phyloP scores from a whole-genome alignment of 2,113 vertebrate species.

The Macquaria ambigua region DNA sequence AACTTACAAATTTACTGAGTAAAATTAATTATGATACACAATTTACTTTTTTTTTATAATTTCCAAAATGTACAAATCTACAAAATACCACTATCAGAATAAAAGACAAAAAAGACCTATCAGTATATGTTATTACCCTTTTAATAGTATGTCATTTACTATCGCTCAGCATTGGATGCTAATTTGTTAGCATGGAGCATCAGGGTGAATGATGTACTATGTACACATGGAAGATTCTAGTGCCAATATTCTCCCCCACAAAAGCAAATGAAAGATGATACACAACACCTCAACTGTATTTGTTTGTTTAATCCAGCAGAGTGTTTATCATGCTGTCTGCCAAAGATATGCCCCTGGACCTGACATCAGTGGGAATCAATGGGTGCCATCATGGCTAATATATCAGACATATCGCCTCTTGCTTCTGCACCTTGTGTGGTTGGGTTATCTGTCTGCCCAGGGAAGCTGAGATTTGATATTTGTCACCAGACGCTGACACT shows the following conservation, averaged over 20 bases:
- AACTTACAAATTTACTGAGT: not conserved
- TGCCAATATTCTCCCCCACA: constrained; percentile 29
- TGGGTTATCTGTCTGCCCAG: constrained; percentile 15
- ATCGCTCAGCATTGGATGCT: constrained; percentile 6
- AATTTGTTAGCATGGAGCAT: constrained; percentile 31
- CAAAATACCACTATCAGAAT: not conserved
- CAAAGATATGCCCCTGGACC: constrained; percentile 32
- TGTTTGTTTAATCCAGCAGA: constrained; percentile 48
- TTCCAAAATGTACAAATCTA: not conserved
- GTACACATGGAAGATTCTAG: constrained; percentile 23
- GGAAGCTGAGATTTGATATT: constrained; percentile 24
- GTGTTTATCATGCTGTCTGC: constrained; percentile 43
- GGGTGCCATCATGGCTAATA: constrained; percentile 13
- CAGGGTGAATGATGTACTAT: constrained; percentile 28
- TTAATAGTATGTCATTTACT: constrained; percentile 15
- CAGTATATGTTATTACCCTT: not conserved
- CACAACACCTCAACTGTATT: constrained; percentile 27
- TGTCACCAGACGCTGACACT: constrained; percentile 33
- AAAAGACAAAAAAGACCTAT: not conserved
- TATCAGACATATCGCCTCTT: constrained; percentile 2
- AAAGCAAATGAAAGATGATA: constrained; percentile 28
- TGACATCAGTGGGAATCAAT: constrained; percentile 39
- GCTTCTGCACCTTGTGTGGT: not conserved
- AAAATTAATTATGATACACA: not conserved
- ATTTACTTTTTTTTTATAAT: not conserved